Evolutionary conservation across 1,140 invertebrate genomes (phyloP).

Genomic region (Aphaenogaster ashmeadi): DNA sequence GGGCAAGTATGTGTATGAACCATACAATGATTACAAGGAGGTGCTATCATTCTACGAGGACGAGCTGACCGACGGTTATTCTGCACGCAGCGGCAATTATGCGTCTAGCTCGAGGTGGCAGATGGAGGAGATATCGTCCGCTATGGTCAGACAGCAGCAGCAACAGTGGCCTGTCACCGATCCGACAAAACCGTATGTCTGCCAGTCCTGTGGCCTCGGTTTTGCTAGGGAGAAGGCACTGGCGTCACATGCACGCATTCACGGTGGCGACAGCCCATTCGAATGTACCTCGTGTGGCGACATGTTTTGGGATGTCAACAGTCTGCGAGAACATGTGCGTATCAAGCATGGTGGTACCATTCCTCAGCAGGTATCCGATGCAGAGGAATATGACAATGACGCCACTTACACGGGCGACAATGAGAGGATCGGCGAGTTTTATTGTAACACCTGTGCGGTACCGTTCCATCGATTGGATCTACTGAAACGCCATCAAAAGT

Average conservation of each 20-base stretch:
- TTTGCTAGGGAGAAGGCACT: conserved; percentile 94
- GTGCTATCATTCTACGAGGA: conserved; percentile 82
- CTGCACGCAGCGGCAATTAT: conserved; percentile 86
- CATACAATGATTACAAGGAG: conserved; percentile 86
- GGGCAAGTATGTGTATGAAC: conserved; percentile 81
- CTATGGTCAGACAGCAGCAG: conserved; percentile 76
- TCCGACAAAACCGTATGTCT: conserved; percentile 92
- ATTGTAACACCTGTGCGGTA: conserved; percentile 92
- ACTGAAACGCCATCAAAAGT: conserved; percentile 90
- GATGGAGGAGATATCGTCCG: conserved; percentile 73
- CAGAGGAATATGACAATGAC: conserved; percentile 87
- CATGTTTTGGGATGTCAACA: conserved; percentile 92
- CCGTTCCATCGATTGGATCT: conserved; percentile 92
- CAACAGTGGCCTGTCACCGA: conserved; percentile 90
- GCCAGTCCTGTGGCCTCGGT: conserved; percentile 92
- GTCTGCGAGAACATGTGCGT: conserved; percentile 90
- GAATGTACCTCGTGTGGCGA: conserved; percentile 93
- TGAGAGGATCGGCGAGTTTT: conserved; percentile 91
- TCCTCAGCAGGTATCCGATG: conserved; percentile 79
- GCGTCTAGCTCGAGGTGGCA: conserved; percentile 84
- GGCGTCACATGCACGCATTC: conserved; percentile 91
- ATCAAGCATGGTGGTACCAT: conserved; percentile 87
- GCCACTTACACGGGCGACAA: conserved; percentile 88
- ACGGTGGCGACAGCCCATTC: conserved; percentile 92
- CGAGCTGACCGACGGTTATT: conserved; percentile 83